Base-by-base conservation (phyloP, 1,140 invertebrate species). In the Brachionus rubens region DNA sequence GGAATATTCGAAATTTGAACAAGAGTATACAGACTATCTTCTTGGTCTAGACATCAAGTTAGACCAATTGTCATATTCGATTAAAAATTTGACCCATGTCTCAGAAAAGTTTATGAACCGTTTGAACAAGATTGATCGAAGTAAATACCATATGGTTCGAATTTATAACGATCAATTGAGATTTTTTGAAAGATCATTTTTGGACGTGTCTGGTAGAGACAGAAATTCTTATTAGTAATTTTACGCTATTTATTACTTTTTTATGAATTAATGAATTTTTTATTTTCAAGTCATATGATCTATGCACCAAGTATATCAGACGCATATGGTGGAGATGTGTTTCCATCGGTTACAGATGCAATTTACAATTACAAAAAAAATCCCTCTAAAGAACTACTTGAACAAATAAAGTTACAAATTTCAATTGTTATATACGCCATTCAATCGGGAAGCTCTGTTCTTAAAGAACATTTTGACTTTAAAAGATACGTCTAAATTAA, bases 341-440 rank as follows among this genome's bases (percentile, higher is more conserved):
- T 75, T 47, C 72, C 72, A 9, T 54, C 72, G 14, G 24, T 75
- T 5, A 46, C 24, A 19, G 72, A 75, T 56, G 72, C 72, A 12
- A 75, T 75, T 26, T 54, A 41, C 19, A 50, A 72, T 40, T 50
- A 72, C 21, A 48, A 54, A 36, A 72, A 72, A 33, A 33, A 48
- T 48, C 43, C 68, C 16, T 24, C 28, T 19, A 48, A 72, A 30
- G 36, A 54, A 26, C 19, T 59, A 75, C 12, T 75, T 40, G 48
- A 75, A 19, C 19, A 56, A 16, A 75, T 75, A 3, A 75, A 75
- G 16, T 19, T 41, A 7, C 50, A 75, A 59, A 21, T 75, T 24
- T 41, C 72, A n/a, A 56, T 75, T 30, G 72, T 54, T 10, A 75
- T 54, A 14, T 75, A 75, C 47, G 28, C 48, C n/a, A 54, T 75